These are phyloP conservation scores for Delia radicum DNA, from an alignment of 1,140 invertebrate species.

Conservation along the genomic window DNA sequence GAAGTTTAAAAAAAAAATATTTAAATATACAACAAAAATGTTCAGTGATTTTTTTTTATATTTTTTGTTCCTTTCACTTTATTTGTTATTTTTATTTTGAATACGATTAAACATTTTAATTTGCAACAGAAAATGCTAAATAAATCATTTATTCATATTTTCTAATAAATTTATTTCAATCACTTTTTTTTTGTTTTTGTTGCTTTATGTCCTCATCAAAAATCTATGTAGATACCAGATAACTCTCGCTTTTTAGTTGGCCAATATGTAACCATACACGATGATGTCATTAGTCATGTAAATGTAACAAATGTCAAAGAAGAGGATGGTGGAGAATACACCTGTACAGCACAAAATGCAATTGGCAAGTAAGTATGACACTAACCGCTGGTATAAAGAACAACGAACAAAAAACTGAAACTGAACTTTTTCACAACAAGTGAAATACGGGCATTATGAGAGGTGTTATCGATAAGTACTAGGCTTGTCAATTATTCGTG, in stretches of 20 bases:
- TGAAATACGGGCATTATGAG: no score
- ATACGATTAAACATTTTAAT: neutral
- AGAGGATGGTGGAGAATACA: conserved; percentile 90
- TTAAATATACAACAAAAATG: neutral
- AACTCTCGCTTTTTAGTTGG: conserved; percentile 77
- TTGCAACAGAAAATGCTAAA: no score
- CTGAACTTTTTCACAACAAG: no score
- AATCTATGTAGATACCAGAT: conserved; percentile 55
- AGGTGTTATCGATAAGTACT: no score
- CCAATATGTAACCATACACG: conserved; percentile 87
- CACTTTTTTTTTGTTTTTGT: no score
- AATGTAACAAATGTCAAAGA: conserved; percentile 87
- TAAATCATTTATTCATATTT: no score
- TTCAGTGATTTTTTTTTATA: no score
- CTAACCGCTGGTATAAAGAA: no score
- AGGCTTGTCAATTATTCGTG: no score
- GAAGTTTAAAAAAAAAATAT: neutral
- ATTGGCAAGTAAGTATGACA: conserved; percentile 65
- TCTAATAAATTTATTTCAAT: neutral
- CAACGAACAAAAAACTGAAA: no score
- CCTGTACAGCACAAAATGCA: conserved; percentile 81
- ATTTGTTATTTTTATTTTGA: no score
- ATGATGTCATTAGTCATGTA: conserved; percentile 91
- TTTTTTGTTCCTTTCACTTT: neutral
- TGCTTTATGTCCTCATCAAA: no score